Evolutionary conservation across 2,113 vertebrate species (phyloP).

Genomic region (Leiothrix lutea): DNA sequence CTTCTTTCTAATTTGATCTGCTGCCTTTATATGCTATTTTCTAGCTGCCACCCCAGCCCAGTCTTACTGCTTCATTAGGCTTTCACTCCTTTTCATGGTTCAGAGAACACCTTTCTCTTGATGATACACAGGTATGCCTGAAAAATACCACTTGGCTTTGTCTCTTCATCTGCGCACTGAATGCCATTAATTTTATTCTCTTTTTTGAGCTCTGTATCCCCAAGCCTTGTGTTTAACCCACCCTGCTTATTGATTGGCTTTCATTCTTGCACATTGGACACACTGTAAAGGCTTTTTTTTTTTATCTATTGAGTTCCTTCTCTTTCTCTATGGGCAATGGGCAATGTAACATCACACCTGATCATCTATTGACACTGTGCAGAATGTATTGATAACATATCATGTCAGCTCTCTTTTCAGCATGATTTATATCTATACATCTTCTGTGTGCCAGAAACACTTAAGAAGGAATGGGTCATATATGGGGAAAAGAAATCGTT

Average conservation of each 20-base stretch:
- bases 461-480: not conserved
- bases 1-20: not conserved
- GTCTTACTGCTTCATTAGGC: constrained; percentile 19
- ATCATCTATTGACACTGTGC: not conserved
- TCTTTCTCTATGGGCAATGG: not conserved
- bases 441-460: not conserved
- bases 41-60: not conserved
- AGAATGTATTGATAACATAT: not conserved
- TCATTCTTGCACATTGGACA: not conserved
- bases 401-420: not conserved
- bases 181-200: not conserved
- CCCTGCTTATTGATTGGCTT: not conserved
- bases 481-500: not conserved
- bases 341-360: not conserved
- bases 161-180: not conserved
- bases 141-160: not conserved
- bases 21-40: not conserved
- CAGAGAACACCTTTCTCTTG: constrained; percentile 17
- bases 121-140: constrained; percentile 11
- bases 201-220: not conserved
- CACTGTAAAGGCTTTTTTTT: not conserved
- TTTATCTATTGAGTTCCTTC: not conserved
- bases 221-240: not conserved
- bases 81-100: constrained; percentile 1
- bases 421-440: not conserved